Evolutionary conservation across 1,140 invertebrate species (phyloP).

Genomic region (Portunus trituberculatus): DNA sequence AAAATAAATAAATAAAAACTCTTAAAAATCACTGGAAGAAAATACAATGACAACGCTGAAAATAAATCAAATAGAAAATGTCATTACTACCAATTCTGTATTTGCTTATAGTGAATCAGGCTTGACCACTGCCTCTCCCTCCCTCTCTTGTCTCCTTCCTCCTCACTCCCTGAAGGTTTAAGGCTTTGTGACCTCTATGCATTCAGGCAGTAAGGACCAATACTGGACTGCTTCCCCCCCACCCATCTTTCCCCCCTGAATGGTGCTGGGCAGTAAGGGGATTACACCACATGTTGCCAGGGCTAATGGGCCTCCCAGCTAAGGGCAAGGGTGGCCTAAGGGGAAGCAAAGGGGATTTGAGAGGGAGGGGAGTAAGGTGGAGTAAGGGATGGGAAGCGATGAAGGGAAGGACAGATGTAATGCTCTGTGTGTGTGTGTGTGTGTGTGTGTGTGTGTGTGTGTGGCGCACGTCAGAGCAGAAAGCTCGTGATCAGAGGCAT

Average conservation of each 20-base stretch:
- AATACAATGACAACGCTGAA: too few relatives aligned
- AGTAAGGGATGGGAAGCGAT: not conserved
- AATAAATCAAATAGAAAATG: not conserved
- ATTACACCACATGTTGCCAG: constrained; percentile 21
- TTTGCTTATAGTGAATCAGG: not conserved
- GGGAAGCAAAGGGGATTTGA: not conserved
- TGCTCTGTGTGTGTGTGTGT: not conserved
- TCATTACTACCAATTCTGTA: not conserved
- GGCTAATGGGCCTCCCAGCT: constrained; percentile 3
- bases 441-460: constrained; percentile 17
- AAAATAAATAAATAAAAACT: too few relatives aligned
- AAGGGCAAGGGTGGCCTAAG: not conserved
- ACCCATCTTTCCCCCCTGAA: not conserved
- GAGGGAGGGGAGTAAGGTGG: not conserved
- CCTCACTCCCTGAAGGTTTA: not conserved
- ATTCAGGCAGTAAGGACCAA: not conserved
- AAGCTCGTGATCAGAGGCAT: too few relatives aligned
- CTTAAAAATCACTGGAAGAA: too few relatives aligned
- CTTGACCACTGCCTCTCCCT: not conserved
- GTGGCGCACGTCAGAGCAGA: not conserved
- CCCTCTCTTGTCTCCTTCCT: not conserved
- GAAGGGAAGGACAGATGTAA: not conserved
- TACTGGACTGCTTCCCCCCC: not conserved
- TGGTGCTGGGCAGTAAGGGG: not conserved
- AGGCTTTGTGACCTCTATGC: not conserved